Base-by-base conservation (phyloP, 2,113 vertebrate genomes). In the Tragelaphus buxtoni region DNA sequence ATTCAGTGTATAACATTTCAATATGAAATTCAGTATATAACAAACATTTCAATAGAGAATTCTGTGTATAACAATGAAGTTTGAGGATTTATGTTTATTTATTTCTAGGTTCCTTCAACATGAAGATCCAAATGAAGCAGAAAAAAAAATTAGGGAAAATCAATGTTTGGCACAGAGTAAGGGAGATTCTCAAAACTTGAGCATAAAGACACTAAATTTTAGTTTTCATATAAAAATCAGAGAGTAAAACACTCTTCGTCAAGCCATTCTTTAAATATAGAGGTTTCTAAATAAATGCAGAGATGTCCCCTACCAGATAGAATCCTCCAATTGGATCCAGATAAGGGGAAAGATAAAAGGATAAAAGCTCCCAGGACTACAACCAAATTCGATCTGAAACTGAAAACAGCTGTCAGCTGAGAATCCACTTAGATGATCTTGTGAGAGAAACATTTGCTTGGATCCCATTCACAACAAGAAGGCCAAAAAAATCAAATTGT, bases 361-460 rank as follows among this genome's bases (percentile, higher is more conserved):
- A 96, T 63, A 90, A 39, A 69, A 80, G 83, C 95, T 88, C 83
- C 53, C 12, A 45, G 24, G 18, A 58, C 65, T 74, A 77, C 45
- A 97, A 89, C 26, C 94, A 90, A 97, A 96, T 97, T 97, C 92
- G 65, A 98, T 82, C 65, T 97, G 85, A 96, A 98, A 97, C 96
- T 95, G 88, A 96, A 98, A 98, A 98, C 95, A 98, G 95, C 97
- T 98, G 97, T 96, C 96, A 97, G 95, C 95, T 72, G 72, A 88
- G 85, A 98, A 82, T 49, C 63, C 81, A 82, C 84, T 85, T 93
- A 13, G n/a, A 94, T 79, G 83, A 88, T 51, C 65, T 82, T 28
- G 5, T 82, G 47, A 83, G 74, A 56, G 32, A 90, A 94, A 80
- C 18, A 87, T 79, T 79, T 16, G 6, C 47, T 80, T 95, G 85